Conservation (phyloP, 2,888 invertebrate genomes). For the Notodonta ziczac region DNA sequence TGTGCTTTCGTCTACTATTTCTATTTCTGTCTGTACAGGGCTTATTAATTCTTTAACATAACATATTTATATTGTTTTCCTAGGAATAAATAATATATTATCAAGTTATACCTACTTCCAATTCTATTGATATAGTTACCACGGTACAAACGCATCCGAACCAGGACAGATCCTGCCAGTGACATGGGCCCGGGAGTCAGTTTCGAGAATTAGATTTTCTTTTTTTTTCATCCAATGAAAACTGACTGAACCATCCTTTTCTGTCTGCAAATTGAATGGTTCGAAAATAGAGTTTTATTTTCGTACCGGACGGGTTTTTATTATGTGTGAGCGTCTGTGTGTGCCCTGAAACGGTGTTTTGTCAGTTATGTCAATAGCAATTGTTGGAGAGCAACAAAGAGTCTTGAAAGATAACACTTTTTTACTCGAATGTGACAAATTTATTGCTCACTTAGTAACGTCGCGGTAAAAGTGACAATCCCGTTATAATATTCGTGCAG, state of each 20-base stretch:
- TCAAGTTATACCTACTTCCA: neutral
- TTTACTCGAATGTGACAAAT: neutral
- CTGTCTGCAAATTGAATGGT: slow-evolving; percentile 47
- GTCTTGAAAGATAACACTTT: neutral
- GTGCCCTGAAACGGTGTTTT: neutral
- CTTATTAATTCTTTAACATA: too few relatives aligned
- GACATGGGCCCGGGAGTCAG: slow-evolving; percentile 49
- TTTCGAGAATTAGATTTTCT: slow-evolving; percentile 49
- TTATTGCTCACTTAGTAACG: neutral
- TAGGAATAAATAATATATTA: too few relatives aligned
- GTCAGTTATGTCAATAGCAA: neutral
- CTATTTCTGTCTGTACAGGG: too few relatives aligned
- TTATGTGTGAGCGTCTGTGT: slow-evolving; percentile 5
- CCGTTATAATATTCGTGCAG: too few relatives aligned
- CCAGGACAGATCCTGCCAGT: slow-evolving; percentile 41
- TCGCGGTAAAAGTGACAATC: too few relatives aligned
- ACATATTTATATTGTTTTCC: too few relatives aligned
- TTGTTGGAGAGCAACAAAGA: slow-evolving; percentile 1
- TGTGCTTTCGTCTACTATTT: too few relatives aligned
- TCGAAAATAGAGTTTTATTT: slow-evolving; percentile 38
- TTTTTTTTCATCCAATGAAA: slow-evolving; percentile 46
- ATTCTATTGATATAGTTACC: slow-evolving; percentile 21
- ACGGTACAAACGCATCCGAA: slow-evolving; percentile 34
- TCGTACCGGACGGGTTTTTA: slow-evolving; percentile 19
- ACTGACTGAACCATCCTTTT: slow-evolving; percentile 47